phyloP scores from a whole-genome alignment of 2,113 vertebrate genomes.

The Crypturellus undulatus region DNA sequence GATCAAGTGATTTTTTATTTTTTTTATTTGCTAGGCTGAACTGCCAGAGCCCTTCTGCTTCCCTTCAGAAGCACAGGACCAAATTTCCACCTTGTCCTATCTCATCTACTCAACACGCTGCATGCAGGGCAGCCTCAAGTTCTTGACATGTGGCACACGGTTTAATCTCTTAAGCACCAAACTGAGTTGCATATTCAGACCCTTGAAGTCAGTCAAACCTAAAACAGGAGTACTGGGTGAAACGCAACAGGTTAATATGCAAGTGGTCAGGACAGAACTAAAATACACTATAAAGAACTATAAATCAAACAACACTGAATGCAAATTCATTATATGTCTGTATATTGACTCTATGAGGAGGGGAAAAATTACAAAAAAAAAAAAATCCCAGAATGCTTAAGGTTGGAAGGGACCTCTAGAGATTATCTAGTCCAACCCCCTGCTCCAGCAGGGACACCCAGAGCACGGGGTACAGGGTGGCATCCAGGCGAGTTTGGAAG shows the following conservation, averaged over 20 bases:
- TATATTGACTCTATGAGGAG: neutral
- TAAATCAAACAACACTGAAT: neutral
- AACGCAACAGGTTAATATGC: neutral
- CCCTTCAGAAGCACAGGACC: neutral
- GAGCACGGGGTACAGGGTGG: too few species aligned
- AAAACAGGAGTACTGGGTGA: neutral
- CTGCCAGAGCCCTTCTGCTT: neutral
- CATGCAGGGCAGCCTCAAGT: neutral
- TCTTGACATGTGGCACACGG: neutral
- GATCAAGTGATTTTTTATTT: neutral
- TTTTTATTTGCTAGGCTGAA: too few species aligned
- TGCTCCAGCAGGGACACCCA: too few species aligned
- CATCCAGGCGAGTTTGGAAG: too few species aligned
- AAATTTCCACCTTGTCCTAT: neutral
- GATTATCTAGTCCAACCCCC: too few species aligned
- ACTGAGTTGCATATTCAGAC: accelerated
- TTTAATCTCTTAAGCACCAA: neutral
- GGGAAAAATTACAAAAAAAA: too few species aligned
- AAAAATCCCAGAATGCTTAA: too few species aligned
- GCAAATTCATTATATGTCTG: neutral
- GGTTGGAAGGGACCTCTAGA: too few species aligned
- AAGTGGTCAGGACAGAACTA: neutral
- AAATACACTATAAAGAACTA: neutral
- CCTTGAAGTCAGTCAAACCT: neutral
- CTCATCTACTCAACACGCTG: neutral